Conservation (phyloP, 2,797 vertebrate genomes). For the Tragelaphus oryx region DNA sequence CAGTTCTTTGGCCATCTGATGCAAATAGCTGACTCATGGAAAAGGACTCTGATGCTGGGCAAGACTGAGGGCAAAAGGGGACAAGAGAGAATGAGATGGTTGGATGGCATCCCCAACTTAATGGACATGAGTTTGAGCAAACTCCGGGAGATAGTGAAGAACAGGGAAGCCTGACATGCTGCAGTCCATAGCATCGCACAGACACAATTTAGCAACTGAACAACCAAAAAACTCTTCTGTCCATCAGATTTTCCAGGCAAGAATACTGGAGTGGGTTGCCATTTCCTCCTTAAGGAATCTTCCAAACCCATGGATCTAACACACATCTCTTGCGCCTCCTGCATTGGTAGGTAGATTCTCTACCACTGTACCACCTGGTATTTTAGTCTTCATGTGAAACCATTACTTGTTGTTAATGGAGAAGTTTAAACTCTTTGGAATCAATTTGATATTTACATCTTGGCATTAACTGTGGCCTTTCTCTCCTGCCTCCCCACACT, state of each 20-base stretch:
- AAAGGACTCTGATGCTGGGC: background rate
- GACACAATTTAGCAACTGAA: background rate
- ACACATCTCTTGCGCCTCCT: accelerated
- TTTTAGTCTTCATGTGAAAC: background rate
- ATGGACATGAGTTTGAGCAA: background rate
- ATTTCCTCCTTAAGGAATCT: background rate
- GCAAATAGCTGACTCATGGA: background rate
- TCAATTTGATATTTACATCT: background rate
- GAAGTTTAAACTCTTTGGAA: background rate
- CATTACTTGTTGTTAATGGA: background rate
- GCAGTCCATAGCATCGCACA: background rate
- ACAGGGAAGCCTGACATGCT: background rate
- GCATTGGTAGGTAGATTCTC: background rate
- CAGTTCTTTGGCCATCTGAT: background rate
- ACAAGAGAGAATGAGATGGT: background rate
- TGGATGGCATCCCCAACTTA: background rate
- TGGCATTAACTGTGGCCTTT: background rate
- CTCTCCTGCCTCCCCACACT: background rate
- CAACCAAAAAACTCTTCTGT: background rate
- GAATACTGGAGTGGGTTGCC: background rate
- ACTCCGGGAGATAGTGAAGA: background rate
- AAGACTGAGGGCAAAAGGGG: background rate
- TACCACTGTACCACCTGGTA: background rate
- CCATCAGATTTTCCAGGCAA: background rate
- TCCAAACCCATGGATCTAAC: background rate